A percentile compares a stretch with the other conserved stretches of the same genome.
Conservation (phyloP, 2,113 vertebrate genomes). For the Epinephelus fuscoguttatus region DNA sequence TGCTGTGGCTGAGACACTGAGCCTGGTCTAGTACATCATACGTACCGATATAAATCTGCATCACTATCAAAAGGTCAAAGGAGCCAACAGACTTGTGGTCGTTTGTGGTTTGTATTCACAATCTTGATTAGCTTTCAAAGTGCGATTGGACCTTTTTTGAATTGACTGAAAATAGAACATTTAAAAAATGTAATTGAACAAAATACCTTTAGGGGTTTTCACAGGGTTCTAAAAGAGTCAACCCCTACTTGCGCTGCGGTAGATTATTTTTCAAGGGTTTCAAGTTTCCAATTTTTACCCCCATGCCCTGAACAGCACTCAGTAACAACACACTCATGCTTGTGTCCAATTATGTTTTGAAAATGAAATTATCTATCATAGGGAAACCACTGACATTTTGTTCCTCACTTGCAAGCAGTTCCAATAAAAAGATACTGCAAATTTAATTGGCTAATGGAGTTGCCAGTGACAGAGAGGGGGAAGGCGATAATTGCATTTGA, state of each 20-base stretch:
- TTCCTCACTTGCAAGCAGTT: conserved; percentile 51
- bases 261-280: conserved; percentile 49
- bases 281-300: conserved; percentile 40
- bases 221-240: conserved; percentile 5
- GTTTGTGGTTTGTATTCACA: neutral
- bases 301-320: conserved; percentile 26
- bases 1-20: conserved; percentile 47
- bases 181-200: conserved; percentile 22
- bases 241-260: conserved; percentile 15
- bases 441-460: conserved; percentile 68
- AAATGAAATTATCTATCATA: conserved; percentile 69
- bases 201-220: conserved; percentile 27
- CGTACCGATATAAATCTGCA: conserved; percentile 37
- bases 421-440: conserved; percentile 57
- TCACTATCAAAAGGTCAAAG: conserved; percentile 21
- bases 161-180: conserved; percentile 24
- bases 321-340: conserved; percentile 36
- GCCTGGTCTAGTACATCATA: conserved; percentile 35
- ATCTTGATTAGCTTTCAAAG: conserved; percentile 15
- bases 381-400: conserved; percentile 56
- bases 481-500: conserved; percentile 76
- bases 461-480: conserved; percentile 44
- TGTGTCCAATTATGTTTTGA: conserved; percentile 66
- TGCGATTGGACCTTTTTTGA: neutral
- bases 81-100: neutral